Conservation (phyloP, 2,113 vertebrate genomes). For the Theristicus caerulescens region DNA sequence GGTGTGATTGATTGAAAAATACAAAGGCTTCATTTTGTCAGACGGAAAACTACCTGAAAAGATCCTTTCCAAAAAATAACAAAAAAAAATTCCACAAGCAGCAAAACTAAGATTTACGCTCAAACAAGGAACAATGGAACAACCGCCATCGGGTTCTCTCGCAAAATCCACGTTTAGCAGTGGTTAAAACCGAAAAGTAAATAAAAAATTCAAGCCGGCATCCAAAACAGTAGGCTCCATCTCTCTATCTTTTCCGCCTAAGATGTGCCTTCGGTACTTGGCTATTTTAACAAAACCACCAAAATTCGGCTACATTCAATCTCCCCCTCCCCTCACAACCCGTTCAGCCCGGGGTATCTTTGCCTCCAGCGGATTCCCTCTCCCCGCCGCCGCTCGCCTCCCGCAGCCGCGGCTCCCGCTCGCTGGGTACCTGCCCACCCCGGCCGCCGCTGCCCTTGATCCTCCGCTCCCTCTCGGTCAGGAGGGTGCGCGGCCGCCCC, state of each 20-base stretch:
- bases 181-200: slow-evolving; percentile 5
- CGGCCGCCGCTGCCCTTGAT: neutral
- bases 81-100: slow-evolving; percentile 17
- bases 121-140: neutral
- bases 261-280: neutral
- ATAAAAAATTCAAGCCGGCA: neutral
- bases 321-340: neutral
- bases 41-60: slow-evolving; percentile 31
- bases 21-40: slow-evolving; percentile 52
- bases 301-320: neutral
- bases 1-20: slow-evolving; percentile 20
- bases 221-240: neutral
- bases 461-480: neutral
- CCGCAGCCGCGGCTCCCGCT: neutral
- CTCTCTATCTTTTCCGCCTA: neutral
- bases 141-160: neutral
- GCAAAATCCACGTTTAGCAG: slow-evolving; percentile 10
- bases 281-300: neutral
- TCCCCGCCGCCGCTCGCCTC: neutral
- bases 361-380: neutral
- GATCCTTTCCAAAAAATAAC: neutral
- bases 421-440: neutral
- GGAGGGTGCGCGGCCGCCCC: neutral
- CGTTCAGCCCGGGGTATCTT: neutral
- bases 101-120: slow-evolving; percentile 25